Percentiles rank a stretch among this genome's conserved stretches.
These are phyloP conservation scores for Papilio aristodemus DNA, from an alignment of 1,140 invertebrate species.

Conservation along the genomic window DNA sequence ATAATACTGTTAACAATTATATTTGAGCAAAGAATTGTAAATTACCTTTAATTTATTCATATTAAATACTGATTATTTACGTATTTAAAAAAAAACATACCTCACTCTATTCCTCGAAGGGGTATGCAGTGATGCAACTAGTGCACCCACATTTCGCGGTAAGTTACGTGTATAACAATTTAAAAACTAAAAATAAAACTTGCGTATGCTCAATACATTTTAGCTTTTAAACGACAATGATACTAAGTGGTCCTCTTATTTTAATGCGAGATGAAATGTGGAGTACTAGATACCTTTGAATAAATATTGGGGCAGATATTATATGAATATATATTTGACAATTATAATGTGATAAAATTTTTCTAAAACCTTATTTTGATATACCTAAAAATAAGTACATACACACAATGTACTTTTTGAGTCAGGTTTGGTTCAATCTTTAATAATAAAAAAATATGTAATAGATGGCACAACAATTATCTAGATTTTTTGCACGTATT, in stretches of 20 bases:
- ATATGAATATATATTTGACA: background rate
- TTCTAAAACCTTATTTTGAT: background rate
- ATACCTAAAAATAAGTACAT: too few relatives aligned
- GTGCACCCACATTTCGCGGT: too few relatives aligned
- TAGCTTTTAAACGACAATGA: background rate
- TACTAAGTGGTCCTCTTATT: constrained; percentile 29
- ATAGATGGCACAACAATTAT: too few relatives aligned
- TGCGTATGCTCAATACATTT: background rate
- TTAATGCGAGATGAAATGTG: background rate
- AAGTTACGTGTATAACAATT: constrained; percentile 9
- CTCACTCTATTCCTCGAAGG: too few relatives aligned
- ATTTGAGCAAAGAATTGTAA: constrained; percentile 7
- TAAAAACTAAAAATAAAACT: background rate
- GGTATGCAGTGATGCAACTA: too few relatives aligned
- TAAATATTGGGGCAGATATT: background rate
- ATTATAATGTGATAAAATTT: too few relatives aligned
- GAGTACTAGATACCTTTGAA: constrained; percentile 7
- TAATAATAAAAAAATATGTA: too few relatives aligned
- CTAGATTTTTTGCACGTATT: too few relatives aligned
- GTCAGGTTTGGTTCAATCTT: too few relatives aligned
- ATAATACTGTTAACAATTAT: constrained; percentile 3
- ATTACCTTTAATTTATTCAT: background rate
- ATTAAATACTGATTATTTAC: constrained; percentile 17
- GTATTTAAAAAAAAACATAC: background rate
- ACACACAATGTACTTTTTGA: too few relatives aligned